Percentiles rank a stretch among this genome's conserved stretches.
Evolutionary conservation across 2,888 invertebrate species (phyloP).

Genomic region (Eustalomyia histrio): DNA sequence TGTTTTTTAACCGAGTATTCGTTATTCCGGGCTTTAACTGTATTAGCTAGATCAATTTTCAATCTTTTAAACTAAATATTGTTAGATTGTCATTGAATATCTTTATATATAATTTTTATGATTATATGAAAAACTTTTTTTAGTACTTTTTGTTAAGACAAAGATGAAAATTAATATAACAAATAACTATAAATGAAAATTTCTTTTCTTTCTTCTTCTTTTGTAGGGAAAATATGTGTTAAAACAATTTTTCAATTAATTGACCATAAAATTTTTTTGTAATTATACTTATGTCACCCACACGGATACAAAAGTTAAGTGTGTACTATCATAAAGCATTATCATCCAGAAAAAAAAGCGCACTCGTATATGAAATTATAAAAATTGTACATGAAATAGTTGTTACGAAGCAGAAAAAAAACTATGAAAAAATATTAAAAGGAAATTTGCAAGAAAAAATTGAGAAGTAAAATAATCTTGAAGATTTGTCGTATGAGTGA

Average conservation of each 20-base stretch:
- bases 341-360: not conserved
- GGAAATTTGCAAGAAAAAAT: too few species aligned
- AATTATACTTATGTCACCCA: not conserved
- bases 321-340: not conserved
- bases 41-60: too few species aligned
- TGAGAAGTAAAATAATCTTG: too few species aligned
- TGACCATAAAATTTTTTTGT: constrained; percentile 32
- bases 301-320: not conserved
- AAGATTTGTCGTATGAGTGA: too few species aligned
- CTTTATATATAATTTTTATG: not conserved
- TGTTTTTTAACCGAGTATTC: too few species aligned
- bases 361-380: not conserved
- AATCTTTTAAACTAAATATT: too few species aligned
- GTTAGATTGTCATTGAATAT: not conserved
- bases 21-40: too few species aligned
- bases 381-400: not conserved
- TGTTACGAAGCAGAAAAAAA: not conserved
- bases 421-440: too few species aligned
- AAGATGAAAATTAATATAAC: not conserved
- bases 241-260: constrained; percentile 25
- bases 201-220: not conserved
- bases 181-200: not conserved
- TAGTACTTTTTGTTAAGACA: not conserved
- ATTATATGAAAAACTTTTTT: constrained; percentile 6
- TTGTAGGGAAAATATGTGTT: not conserved